Base-by-base conservation (phyloP, 2,797 vertebrate genomes). In the Cryptoblepharus egeriae region DNA sequence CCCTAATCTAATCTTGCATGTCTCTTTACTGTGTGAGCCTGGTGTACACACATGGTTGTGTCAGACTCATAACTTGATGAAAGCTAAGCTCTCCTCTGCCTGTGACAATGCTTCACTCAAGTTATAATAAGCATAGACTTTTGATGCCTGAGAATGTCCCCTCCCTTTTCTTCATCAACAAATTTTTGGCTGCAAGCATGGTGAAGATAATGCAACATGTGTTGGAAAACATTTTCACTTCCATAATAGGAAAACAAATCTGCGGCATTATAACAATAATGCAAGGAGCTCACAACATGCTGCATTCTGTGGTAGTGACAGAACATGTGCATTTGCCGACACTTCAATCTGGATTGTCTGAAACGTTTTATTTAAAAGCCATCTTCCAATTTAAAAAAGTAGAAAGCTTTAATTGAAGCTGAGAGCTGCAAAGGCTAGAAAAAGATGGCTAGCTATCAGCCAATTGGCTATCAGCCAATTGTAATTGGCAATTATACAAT, bases 311-410 rank as follows among this genome's bases (percentile, higher is more conserved):
- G 24, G 65, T 58, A 74, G 16, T 49, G 70, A 85, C 64, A 67
- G 61, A 49, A 58, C n/a, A 60, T 13, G 26, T 32, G 15, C 71
- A 67, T 58, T 68, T 71, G 15, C 15, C 65, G 42, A 26, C 72
- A 68, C 16, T 79, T 84, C n/a, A 55, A 71, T 65, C 2, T 68
- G 39, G 75, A 77, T 35, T 81, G 72, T 57, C 61, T 60, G 57
- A 87, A 84, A 87, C 78, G 18, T 64, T 24, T 88, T 90, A 83
- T 39, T 70, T 12, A 55, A 77, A 88, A 57, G 11, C 69, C 32
- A 73, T 11, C 35, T 80, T 78, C 0, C 24, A 86, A 8, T 58
- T 42, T 58, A 22, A 77, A 81, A 61, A 74, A 13, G 67, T 77
- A 81, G 45, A n/a, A 77, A 78, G 45, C 69, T 77, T 81, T 81